phyloP scores from a whole-genome alignment of 2,888 invertebrate genomes.

The Cheilosia urbana region DNA sequence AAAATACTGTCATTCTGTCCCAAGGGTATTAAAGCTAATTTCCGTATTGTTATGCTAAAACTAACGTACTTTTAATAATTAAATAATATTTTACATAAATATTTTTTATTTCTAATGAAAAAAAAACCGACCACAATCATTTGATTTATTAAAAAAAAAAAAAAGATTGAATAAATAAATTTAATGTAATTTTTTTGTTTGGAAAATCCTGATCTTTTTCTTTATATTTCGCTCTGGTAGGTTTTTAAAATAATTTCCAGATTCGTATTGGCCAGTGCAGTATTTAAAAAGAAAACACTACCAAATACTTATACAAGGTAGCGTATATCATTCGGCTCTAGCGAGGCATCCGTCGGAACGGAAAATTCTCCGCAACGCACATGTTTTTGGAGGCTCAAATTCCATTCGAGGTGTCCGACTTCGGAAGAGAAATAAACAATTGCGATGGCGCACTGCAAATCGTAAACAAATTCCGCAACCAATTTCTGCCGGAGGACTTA shows the following conservation, averaged over 20 bases:
- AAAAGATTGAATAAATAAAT: constrained; percentile 70
- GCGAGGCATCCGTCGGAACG: too few species aligned
- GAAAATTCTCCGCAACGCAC: too few species aligned
- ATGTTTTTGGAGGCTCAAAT: too few species aligned
- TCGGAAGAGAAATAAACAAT: too few species aligned
- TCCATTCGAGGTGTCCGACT: too few species aligned
- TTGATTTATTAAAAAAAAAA: constrained; percentile 65
- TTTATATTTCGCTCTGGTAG: constrained; percentile 11
- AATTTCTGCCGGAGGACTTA: too few species aligned
- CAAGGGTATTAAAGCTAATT: constrained; percentile 81
- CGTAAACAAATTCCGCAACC: too few species aligned
- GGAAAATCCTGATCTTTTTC: constrained; percentile 39
- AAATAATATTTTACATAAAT: constrained; percentile 75
- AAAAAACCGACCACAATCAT: constrained; percentile 75
- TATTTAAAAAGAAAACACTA: too few species aligned
- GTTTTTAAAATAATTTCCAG: neutral
- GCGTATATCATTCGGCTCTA: too few species aligned
- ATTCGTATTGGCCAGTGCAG: too few species aligned
- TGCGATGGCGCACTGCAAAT: too few species aligned
- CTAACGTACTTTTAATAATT: constrained; percentile 75
- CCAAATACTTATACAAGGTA: too few species aligned
- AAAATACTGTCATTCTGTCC: constrained; percentile 83
- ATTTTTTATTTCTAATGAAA: constrained; percentile 75
- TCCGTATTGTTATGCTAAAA: constrained; percentile 76
- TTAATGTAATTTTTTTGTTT: constrained; percentile 73